Evolutionary conservation across 2,113 vertebrate genomes (phyloP).

Genomic region (Psilopsiagon aymara): DNA sequence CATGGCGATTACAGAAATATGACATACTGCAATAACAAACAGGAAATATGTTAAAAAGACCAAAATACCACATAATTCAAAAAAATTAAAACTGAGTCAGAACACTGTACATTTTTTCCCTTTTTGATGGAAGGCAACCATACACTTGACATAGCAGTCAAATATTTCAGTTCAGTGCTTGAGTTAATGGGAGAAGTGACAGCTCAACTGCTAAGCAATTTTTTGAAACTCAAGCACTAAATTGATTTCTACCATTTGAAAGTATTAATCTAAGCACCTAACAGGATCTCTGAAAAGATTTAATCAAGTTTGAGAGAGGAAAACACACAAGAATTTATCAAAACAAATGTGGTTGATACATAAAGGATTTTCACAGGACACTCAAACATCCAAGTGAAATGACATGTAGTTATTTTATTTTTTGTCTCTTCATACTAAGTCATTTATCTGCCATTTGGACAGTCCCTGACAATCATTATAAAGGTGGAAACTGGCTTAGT

Average conservation of each 20-base stretch:
- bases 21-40: neutral
- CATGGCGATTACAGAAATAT: neutral
- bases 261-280: neutral
- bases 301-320: neutral
- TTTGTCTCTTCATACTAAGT: neutral
- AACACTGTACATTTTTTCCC: neutral
- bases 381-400: neutral
- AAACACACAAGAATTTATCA: neutral
- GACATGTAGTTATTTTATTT: neutral
- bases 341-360: neutral
- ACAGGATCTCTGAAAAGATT: conserved; percentile 19
- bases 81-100: neutral
- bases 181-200: conserved; percentile 1
- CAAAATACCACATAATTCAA: neutral
- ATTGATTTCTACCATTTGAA: neutral
- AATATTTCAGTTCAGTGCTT: neutral
- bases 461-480: neutral
- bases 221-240: conserved; percentile 19
- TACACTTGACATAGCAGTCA: neutral
- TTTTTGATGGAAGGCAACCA: neutral
- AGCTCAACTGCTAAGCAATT: neutral
- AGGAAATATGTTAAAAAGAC: neutral
- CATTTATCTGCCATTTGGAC: neutral
- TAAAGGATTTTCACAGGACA: neutral
- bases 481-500: neutral